Evolutionary conservation across 2,797 vertebrate genomes (phyloP), one percentile per base, ranked within the genome.

Genomic region (Xenops minutus): DNA sequence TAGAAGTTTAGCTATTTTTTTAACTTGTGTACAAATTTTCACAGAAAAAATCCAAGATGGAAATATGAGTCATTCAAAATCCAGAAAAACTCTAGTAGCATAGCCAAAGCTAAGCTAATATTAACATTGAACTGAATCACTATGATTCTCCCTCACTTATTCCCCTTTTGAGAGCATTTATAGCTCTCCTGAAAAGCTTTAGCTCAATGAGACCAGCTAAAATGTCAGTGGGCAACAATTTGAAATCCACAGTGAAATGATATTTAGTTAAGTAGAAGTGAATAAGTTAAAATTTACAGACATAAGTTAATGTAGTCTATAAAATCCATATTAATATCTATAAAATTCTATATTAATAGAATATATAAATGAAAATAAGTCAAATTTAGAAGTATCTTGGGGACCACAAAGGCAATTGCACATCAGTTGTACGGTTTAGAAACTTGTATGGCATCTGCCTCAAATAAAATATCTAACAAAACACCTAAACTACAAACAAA

Each of bases 231-330:
- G 62, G 30, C 64, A 94, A 75, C 62, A 79, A 66, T 54, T 34
- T 74, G 32, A 84, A 97, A 94, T 71, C n/a, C 30, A 66, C 39
- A 87, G 61, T 54, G 59, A 62, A 79, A 92, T 95, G 81, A 61
- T 21, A 68, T 66, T 94, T 81, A 94, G 77, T 69, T 86, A 78
- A 71, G 41, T 0, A 41, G 30, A 78, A 55, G 23, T 37, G 26
- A 51, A 34, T 29, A 32, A 36, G 24, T 54, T 62, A 61, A 61
- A 39, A 62, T 30, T 48, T 48, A 69, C 30, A 52, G 21, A 10
- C 41, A 37, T 7, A 78, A 63, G 63, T 48, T 5, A 63, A 26
- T 18, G 46, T 6, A 55, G 27, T 54, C 39, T 34, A 62, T 34
- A 61, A 39, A 85, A 46, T 44, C 15, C 8, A 29, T 68, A 44